Evolutionary conservation across 2,113 vertebrate species (phyloP), one percentile per base, ranked within the genome.

Genomic region (Eudyptes chrysolophus): DNA sequence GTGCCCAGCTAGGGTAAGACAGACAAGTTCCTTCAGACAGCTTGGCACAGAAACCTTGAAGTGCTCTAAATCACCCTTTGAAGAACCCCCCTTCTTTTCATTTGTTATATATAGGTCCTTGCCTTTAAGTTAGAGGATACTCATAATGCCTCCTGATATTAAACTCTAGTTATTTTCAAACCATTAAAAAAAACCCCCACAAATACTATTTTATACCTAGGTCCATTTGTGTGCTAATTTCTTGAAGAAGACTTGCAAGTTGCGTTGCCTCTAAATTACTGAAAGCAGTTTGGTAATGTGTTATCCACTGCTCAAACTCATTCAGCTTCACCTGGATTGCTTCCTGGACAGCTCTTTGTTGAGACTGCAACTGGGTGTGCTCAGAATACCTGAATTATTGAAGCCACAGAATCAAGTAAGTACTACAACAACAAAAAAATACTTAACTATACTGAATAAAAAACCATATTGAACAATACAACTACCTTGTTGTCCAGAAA

Each of bases 251-350:
- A 96, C 99, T 99, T 97, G 99, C 99, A 52, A 99, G 99, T 94
- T 99, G 99, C 0, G 99, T 99, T 84, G 99, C 99, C 96, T 99
- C 99, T 96, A 99, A 98, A 80, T 99, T 99, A 95, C 77, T 98
- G 90, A 99, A 99, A 2, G 99, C 99, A n/a, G 99, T 99, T 96
- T 99, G 99, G 94, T 99, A 99, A 96, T 99, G 99, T 13, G 99
- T 99, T 94, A 99, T 99, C 99, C 99, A 99, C 94, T 99, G 99
- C 93, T 99, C 99, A 96, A 99, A 98, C 92, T 99, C 99, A 13
- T 99, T 98, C 94, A 99, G 98, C 96, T 99, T 99, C 97, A 99
- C 98, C 97, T 99, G 99, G 95, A 99, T 99, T 80, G 99, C 99
- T 85, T 99, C 99, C 94, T 99, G 99, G 71, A 99, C 99, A 8